Evolutionary conservation across 2,888 invertebrate genomes (phyloP).

Genomic region (Formica aserva): DNA sequence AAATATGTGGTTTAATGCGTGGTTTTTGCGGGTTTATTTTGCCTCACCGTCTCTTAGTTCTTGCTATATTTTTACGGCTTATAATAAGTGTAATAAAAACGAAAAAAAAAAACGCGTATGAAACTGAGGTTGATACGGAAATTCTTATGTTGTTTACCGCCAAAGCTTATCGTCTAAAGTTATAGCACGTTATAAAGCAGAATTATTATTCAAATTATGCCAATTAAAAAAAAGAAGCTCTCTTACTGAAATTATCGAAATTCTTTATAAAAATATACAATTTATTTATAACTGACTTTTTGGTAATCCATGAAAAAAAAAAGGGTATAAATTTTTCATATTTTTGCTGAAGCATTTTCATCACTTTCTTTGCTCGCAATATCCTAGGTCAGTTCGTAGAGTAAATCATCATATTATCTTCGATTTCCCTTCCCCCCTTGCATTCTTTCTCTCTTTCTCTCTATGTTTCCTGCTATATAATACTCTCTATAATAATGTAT

Average conservation of each 20-base stretch:
- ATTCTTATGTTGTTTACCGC: background rate
- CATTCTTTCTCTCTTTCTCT: background rate
- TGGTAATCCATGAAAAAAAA: background rate
- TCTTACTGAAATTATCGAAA: background rate
- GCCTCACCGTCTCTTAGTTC: background rate
- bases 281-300: background rate
- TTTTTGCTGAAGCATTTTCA: conserved; percentile 27
- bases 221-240: background rate
- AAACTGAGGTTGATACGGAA: background rate
- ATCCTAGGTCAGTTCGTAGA: conserved; percentile 11
- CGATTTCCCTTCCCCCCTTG: background rate
- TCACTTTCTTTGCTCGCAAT: conserved; percentile 15
- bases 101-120: background rate
- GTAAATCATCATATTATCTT: conserved; percentile 28
- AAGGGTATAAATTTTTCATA: conserved; percentile 5
- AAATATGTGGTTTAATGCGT: conserved; percentile 1
- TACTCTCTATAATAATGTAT: conserved; percentile 17
- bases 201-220: background rate
- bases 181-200: background rate
- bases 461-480: background rate
- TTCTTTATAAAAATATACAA: background rate
- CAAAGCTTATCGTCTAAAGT: background rate
- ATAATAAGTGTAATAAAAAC: background rate
- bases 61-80: background rate
- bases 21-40: conserved; percentile 19